Base-by-base conservation (phyloP, 2,113 vertebrate species). In the Archocentrus centrarchus region DNA sequence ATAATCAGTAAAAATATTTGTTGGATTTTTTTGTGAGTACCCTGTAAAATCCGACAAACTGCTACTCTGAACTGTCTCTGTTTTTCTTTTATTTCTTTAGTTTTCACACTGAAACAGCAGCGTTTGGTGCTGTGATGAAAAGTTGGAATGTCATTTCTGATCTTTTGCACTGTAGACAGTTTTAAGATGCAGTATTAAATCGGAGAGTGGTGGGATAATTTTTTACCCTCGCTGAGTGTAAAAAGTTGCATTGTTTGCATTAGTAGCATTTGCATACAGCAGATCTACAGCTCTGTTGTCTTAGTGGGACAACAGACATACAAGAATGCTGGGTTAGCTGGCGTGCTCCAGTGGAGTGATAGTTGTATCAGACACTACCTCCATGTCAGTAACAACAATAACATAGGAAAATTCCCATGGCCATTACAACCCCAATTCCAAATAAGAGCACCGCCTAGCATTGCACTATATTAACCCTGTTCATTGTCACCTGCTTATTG, bases 191-290 rank as follows among this genome's bases (percentile, higher is more conserved):
- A 68, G 9, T 22, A 41, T 27, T 24, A 68, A 47, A 27, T 24
- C 22, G 47, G 14, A 68, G 0, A 1, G 14, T 27, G 22, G 24
- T 47, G 14, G 22, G 1, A 0, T 68, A 27, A 9, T 27, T 0
- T 18, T 0, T 2, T 66, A 47, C 9, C 39, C 22, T n/a, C 22
- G 17, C 24, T 24, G 44, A 17, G 39, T 3, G 44, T 44, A 44
- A 27, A 47, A 68, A 68, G 22, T 2, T 14, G 41, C 41, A 14
- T 13, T 44, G 13, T 44, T 44, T 68, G 63, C n/a, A 44, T 66
- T 24, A 41, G 62, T 5, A 64, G 62, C 62, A 41, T 24, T 44
- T 66, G 13, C 0, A 0, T 66, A 14, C 13, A 44, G 41, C 13
- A 44, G 11, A 13, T 44, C 41, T 5, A 44, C 11, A 13, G 41